phyloP scores from a whole-genome alignment of 2,797 vertebrate genomes.

The Vespertilio murinus region DNA sequence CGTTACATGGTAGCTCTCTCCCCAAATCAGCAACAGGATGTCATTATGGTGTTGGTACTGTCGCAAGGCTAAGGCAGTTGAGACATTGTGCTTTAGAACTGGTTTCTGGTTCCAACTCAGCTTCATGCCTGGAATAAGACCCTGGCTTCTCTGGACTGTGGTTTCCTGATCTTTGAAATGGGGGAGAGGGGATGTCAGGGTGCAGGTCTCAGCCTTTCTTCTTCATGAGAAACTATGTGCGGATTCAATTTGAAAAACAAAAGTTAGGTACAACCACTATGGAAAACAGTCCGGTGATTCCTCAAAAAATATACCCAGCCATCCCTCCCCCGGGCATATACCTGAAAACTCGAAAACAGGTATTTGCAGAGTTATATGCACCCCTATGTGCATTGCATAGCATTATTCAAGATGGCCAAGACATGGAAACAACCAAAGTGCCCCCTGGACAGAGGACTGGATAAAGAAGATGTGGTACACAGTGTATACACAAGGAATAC shows the following conservation, averaged over 20 bases:
- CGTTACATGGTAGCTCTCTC: fast-evolving
- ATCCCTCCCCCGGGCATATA: too few relatives aligned
- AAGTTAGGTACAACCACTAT: too few relatives aligned
- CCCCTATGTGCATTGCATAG: too few relatives aligned
- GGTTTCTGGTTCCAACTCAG: not conserved
- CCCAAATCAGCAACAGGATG: not conserved
- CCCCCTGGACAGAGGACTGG: too few relatives aligned
- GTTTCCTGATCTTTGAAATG: not conserved
- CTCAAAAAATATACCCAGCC: too few relatives aligned
- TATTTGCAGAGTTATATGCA: too few relatives aligned
- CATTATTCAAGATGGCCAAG: too few relatives aligned
- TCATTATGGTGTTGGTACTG: not conserved
- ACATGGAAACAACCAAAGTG: too few relatives aligned
- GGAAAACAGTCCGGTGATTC: too few relatives aligned
- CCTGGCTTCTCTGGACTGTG: not conserved
- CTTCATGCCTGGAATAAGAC: fast-evolving
- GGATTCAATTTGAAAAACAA: not conserved
- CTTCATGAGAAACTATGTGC: not conserved
- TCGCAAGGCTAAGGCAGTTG: fast-evolving
- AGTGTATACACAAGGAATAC: too few relatives aligned
- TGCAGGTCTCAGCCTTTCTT: not conserved
- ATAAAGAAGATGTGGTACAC: too few relatives aligned
- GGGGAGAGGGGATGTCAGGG: fast-evolving
- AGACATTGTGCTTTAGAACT: fast-evolving
- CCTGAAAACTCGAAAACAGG: too few relatives aligned